Evolutionary conservation across 2,888 invertebrate species (phyloP).

Genomic region (Ormyrus labotus): DNA sequence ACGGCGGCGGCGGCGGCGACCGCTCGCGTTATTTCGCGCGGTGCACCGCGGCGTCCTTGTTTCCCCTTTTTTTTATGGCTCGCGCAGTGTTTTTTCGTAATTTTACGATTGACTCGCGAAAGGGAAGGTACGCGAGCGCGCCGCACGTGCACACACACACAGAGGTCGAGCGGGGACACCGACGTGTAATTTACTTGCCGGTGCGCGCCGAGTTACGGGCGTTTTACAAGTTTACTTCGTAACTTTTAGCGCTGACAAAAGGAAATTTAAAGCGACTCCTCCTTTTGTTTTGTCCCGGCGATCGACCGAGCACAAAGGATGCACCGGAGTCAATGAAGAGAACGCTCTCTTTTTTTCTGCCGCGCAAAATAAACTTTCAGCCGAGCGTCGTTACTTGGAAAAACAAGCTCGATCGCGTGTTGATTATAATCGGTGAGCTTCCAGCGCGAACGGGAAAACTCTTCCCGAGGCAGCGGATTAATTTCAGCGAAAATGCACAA

Average conservation of each 20-base stretch:
- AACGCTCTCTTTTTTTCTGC: no score
- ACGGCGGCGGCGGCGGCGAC: background rate
- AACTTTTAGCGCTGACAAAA: constrained; percentile 33
- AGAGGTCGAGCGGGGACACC: background rate
- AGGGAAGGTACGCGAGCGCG: no score
- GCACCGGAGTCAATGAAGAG: background rate
- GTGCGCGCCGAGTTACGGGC: constrained; percentile 3
- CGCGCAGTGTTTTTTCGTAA: constrained; percentile 36
- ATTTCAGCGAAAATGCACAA: no score
- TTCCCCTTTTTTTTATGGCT: constrained; percentile 38
- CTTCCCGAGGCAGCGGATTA: no score
- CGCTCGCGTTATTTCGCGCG: constrained; percentile 4
- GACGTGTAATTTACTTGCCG: constrained; percentile 21
- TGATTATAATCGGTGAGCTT: no score
- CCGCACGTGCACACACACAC: background rate
- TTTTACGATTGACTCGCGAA: constrained; percentile 49
- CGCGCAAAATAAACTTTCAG: no score
- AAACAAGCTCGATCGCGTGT: no score
- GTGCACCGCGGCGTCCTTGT: constrained; percentile 14
- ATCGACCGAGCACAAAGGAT: background rate
- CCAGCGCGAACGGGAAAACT: no score
- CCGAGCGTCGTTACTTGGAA: no score
- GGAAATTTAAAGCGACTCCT: constrained; percentile 14
- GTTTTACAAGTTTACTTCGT: constrained; percentile 51
- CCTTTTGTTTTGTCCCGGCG: background rate